These are phyloP conservation scores for Periophthalmus magnuspinnatus DNA, from an alignment of 2,797 vertebrate genomes.

Conservation along the genomic window DNA sequence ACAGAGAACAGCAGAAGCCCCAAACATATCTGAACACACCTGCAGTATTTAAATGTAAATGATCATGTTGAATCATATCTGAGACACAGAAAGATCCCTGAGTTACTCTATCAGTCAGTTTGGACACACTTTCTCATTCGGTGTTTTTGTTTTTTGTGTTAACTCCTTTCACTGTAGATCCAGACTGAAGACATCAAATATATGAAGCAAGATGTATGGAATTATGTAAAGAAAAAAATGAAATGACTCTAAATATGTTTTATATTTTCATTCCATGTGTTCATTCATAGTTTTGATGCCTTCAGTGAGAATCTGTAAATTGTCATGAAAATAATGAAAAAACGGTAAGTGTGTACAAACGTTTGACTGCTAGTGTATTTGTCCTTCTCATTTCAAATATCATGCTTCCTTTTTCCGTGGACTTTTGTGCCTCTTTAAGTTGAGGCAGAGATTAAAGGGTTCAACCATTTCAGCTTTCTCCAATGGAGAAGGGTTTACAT, in stretches of 20 bases:
- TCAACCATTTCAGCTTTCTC: conserved; percentile 65
- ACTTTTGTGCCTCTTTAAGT: conserved; percentile 28
- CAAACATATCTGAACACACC: conserved; percentile 54
- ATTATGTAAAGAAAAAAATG: too few relatives aligned
- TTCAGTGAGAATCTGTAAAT: too few relatives aligned
- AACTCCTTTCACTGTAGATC: too few relatives aligned
- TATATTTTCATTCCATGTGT: too few relatives aligned
- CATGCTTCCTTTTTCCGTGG: conserved; percentile 26
- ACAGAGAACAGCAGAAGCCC: conserved; percentile 35
- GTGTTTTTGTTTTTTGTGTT: too few relatives aligned
- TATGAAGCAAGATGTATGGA: too few relatives aligned
- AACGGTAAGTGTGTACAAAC: background rate
- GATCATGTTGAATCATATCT: conserved; percentile 39
- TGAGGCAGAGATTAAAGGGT: conserved; percentile 38
- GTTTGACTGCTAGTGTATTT: background rate
- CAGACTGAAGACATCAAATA: too few relatives aligned
- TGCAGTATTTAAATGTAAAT: conserved; percentile 35
- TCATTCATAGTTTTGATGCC: too few relatives aligned
- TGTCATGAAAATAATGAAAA: background rate
- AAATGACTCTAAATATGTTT: too few relatives aligned
- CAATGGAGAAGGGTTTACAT: conserved; percentile 68
- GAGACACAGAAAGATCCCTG: conserved; percentile 19
- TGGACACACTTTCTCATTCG: too few relatives aligned
- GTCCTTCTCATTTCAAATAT: conserved; percentile 43
- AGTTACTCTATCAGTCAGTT: background rate